Conservation (phyloP, 1,140 invertebrate species). For the Dolichoris vasculosae region DNA sequence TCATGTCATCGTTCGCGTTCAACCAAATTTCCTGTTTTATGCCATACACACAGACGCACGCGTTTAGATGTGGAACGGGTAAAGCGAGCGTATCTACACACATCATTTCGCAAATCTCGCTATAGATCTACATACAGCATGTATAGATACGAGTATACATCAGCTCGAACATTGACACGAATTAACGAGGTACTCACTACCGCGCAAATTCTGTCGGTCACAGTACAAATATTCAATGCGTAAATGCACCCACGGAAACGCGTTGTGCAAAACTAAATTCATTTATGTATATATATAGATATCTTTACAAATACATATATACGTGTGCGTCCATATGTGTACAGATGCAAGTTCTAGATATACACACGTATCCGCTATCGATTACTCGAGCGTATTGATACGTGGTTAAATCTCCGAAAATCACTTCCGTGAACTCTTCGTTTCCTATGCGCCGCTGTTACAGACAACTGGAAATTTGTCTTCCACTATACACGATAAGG, state of each 20-base stretch:
- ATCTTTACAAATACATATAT: not conserved
- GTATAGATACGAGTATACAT: not conserved
- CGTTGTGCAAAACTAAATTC: not conserved
- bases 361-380: slow-evolving; percentile 5
- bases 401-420: slow-evolving; percentile 22
- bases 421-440: slow-evolving; percentile 24
- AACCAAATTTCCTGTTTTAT: slow-evolving; percentile 34
- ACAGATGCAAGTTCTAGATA: not conserved
- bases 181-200: slow-evolving; percentile 46
- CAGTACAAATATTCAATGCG: slow-evolving; percentile 22
- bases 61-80: not conserved
- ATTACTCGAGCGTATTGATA: slow-evolving; percentile 34
- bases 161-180: slow-evolving; percentile 38
- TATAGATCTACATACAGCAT: not conserved
- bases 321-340: not conserved
- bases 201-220: slow-evolving; percentile 36
- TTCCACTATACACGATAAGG: not conserved
- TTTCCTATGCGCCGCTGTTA: not conserved
- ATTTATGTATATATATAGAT: not conserved
- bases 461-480: slow-evolving; percentile 39
- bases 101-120: slow-evolving; percentile 16
- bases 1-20: slow-evolving; percentile 37
- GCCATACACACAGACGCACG: not conserved
- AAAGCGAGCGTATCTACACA: not conserved
- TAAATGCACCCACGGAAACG: slow-evolving; percentile 18